Evolutionary conservation across 1,140 invertebrate species (phyloP).

Genomic region (Physella acuta): DNA sequence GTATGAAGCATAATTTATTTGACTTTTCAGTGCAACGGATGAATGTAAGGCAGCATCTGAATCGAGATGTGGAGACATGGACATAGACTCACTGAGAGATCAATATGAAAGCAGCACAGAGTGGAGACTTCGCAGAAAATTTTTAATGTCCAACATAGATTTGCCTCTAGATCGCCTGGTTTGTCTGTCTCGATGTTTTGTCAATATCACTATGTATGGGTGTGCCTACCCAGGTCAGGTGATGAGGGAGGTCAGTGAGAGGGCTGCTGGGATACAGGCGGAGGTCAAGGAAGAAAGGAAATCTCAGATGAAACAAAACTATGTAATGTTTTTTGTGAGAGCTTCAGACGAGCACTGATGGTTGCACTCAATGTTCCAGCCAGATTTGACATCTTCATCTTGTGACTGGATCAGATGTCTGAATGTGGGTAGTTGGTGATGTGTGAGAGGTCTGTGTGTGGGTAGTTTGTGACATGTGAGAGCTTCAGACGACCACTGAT

Average conservation of each 20-base stretch:
- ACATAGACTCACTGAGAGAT: constrained; percentile 26
- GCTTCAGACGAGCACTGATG: too few species aligned
- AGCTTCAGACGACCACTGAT: too few species aligned
- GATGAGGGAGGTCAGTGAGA: constrained; percentile 63
- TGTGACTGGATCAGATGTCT: too few species aligned
- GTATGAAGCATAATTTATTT: too few species aligned
- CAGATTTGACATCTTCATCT: too few species aligned
- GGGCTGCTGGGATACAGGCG: constrained; percentile 22
- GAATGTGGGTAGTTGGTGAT: too few species aligned
- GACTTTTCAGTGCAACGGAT: too few species aligned
- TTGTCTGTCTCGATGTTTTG: constrained; percentile 79
- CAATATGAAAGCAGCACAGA: constrained; percentile 75
- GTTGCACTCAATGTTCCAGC: too few species aligned
- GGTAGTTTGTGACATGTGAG: too few species aligned
- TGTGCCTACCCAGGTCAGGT: constrained; percentile 79
- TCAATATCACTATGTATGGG: constrained; percentile 80
- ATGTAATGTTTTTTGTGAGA: constrained; percentile 7
- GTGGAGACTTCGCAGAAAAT: constrained; percentile 76
- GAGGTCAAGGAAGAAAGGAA: constrained; percentile 24
- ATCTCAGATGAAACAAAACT: constrained; percentile 24
- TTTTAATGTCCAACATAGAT: constrained; percentile 73
- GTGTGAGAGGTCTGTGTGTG: too few species aligned
- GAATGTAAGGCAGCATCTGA: too few species aligned
- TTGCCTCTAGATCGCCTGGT: constrained; percentile 72
- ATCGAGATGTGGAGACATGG: too few species aligned